These are phyloP conservation scores for Pedicia rivosa DNA, from an alignment of 2,888 invertebrate species.

Conservation along the genomic window DNA sequence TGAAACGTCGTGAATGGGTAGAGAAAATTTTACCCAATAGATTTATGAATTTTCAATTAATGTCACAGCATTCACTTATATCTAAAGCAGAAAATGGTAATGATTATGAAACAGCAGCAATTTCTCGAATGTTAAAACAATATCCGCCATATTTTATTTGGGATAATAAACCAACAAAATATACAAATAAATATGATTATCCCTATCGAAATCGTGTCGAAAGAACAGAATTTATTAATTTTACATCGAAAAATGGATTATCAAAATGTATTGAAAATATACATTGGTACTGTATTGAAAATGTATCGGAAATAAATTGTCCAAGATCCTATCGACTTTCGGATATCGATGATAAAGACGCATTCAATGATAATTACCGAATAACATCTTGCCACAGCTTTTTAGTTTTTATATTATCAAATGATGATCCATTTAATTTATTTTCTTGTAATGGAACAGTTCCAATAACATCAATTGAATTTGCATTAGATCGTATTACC, in stretches of 20 bases:
- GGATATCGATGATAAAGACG: constrained; percentile 19
- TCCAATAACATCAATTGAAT: constrained; percentile 41
- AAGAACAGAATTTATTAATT: constrained; percentile 23
- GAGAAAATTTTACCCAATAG: constrained; percentile 40
- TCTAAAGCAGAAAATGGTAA: constrained; percentile 23
- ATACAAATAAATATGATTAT: constrained; percentile 18
- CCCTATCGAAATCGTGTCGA: constrained; percentile 24
- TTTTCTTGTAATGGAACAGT: constrained; percentile 32
- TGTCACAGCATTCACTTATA: constrained; percentile 20
- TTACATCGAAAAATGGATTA: constrained; percentile 35
- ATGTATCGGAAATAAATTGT: constrained; percentile 35
- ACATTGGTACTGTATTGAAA: constrained; percentile 22
- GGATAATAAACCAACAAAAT: constrained; percentile 33
- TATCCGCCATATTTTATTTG: constrained; percentile 56
- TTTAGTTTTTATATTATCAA: background rate
- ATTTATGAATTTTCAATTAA: constrained; percentile 21
- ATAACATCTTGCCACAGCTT: constrained; percentile 1
- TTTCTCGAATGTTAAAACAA: constrained; percentile 42
- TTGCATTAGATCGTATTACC: constrained; percentile 54
- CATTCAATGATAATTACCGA: constrained; percentile 13
- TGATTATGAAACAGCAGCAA: constrained; percentile 28
- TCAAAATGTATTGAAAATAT: constrained; percentile 24
- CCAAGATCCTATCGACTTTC: constrained; percentile 42
- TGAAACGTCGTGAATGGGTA: constrained; percentile 53
- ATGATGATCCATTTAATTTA: background rate